These are phyloP conservation scores for Kradibia gibbosae DNA, from an alignment of 1,140 invertebrate genomes.

Conservation along the genomic window DNA sequence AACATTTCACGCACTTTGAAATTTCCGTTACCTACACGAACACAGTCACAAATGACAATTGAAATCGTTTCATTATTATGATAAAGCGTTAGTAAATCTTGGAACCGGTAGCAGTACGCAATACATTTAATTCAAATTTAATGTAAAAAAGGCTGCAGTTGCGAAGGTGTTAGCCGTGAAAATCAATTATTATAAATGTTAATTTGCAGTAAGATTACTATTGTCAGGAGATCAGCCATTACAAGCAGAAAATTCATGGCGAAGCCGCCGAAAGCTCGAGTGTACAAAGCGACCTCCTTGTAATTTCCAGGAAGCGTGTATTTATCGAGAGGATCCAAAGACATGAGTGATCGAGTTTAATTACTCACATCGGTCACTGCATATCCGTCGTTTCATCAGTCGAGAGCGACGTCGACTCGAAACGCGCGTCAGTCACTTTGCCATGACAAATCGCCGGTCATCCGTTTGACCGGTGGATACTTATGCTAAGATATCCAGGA, in stretches of 20 bases:
- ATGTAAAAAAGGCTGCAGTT: no score
- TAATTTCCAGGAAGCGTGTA: background rate
- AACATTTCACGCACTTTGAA: no score
- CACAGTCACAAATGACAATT: no score
- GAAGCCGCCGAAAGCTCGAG: background rate
- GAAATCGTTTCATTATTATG: no score
- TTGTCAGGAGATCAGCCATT: background rate
- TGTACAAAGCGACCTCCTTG: background rate
- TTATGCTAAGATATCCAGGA: slow-evolving; percentile 24
- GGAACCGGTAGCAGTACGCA: no score
- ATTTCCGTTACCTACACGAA: no score
- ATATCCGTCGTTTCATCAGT: slow-evolving; percentile 28
- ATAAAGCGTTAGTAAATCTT: no score
- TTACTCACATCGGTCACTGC: slow-evolving; percentile 26
- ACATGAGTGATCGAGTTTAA: slow-evolving; percentile 40
- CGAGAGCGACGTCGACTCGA: background rate
- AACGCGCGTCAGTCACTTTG: slow-evolving; percentile 17
- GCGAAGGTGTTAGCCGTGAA: no score
- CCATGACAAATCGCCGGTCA: slow-evolving; percentile 30
- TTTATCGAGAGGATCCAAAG: background rate
- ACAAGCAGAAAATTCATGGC: background rate
- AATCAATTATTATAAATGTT: background rate
- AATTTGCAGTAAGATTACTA: background rate
- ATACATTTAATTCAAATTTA: no score
- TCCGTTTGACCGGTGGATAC: slow-evolving; percentile 14